Evolutionary conservation across 2,888 invertebrate species (phyloP), one percentile per base, ranked within the genome.

Genomic region (Tachina lurida): DNA sequence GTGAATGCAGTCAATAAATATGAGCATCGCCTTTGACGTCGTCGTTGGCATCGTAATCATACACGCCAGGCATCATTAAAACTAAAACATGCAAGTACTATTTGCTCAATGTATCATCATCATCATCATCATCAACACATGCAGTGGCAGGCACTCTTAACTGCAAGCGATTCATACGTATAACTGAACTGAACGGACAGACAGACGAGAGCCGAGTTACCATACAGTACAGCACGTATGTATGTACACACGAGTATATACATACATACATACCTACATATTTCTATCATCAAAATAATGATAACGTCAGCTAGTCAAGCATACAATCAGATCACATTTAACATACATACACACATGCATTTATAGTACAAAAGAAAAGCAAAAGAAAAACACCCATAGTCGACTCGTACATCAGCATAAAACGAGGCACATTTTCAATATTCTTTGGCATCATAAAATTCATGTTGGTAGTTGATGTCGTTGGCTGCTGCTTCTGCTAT

Each of bases 291-390:
- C 78, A 62, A 63, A 76, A 83, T 83, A 71, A 76, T 76, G 78
- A 79, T 82, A 85, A 85, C 77, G 73, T 81, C 85, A 81, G 81
- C 78, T 70, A 81, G 73, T 85, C 81, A 78, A 71, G 70, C 79
- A 84, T 70, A 52, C 58, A 60, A 84, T 19, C 58, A 77, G 80
- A 77, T 71, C 82, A 76, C 54, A 65, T 73, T 70, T 39, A 85
- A 47, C 43, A 41, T 58, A 52, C 75, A 78, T 15, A 63, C 58
- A 60, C 1, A 49, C 22, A 22, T 19, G 41, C 13, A 22, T 58
- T 49, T 39, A n/a, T 43, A 13, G 10, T 58, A 31, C 54, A 31
- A 22, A 31, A 19, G 12, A 63, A 19, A 63, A 43, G 58, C 58
- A 70, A 52, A 43, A 43, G 58, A 67, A 70, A 52, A 43, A 63